Evolutionary conservation across 2,113 vertebrate species (phyloP).

Genomic region (Paramisgurnus dabryanus): DNA sequence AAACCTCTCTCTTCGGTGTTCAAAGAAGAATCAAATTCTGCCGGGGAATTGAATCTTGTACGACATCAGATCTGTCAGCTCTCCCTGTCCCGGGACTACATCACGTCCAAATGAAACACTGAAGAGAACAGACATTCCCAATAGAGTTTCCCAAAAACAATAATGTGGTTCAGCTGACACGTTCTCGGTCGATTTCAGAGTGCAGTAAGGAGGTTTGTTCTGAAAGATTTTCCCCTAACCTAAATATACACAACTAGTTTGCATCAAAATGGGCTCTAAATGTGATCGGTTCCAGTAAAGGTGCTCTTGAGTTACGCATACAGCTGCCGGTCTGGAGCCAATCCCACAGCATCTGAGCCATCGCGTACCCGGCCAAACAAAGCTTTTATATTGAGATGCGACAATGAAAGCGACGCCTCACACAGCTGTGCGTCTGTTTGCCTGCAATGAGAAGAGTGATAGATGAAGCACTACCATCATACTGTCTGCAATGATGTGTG

Average conservation of each 20-base stretch:
- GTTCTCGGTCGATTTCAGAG: not conserved
- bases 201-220: not conserved
- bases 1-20: too few relatives aligned
- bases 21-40: too few relatives aligned
- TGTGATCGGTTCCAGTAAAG: not conserved
- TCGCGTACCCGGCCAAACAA: constrained; percentile 46
- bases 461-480: constrained; percentile 41
- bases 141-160: not conserved
- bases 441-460: constrained; percentile 8
- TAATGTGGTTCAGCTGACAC: not conserved
- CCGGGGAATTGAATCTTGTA: not conserved
- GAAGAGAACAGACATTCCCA: not conserved
- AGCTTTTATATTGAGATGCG: constrained; percentile 10
- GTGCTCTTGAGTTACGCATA: not conserved
- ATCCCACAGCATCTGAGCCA: constrained; percentile 36
- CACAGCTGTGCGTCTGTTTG: constrained; percentile 43
- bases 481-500: not conserved
- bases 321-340: constrained; percentile 3
- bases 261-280: not conserved
- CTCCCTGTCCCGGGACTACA: not conserved
- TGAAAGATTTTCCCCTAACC: not conserved
- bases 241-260: not conserved
- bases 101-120: not conserved
- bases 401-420: constrained; percentile 43
- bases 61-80: not conserved